Evolutionary conservation across 2,797 vertebrate species (phyloP), one percentile per base, ranked within the genome.

Genomic region (Notoglanidium macrostoma): DNA sequence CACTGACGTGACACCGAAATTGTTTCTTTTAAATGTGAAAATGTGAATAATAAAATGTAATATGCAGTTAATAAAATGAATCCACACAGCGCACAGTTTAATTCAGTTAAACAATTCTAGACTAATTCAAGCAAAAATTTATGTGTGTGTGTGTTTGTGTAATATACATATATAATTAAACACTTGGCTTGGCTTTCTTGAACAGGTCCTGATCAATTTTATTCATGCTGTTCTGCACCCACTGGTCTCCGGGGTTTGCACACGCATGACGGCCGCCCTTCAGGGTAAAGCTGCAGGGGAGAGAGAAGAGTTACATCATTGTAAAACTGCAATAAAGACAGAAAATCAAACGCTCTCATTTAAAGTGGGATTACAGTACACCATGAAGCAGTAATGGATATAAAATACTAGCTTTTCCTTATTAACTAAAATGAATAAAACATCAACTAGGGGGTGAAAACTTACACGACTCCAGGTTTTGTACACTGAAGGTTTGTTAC

Each of bases 101-200:
- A 59, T 7, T n/a, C 9, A n/a, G 26, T 29, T 65, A 65, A 29
- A 29, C 11, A 40, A 35, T 65, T 1, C 61, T 1, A n/a, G 26
- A 65, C 61, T 65, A 19, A 19, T 15, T 67, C 1, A 35, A 68
- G 32, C 65, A 19, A 68, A 68, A 68, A 46, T 29, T 65, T 14
- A 0, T 1, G 9, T 35, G 15, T 70, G 32, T 23, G 1, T 73
- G 19, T 7, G 12, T 68, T 14, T 14, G 17, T 67, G 14, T 35
- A 17, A 23, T 12, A 2, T 23, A 1, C 68, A 44, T 40, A 21
- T 40, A 1, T 15, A 23, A 44, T 0, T 26, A 6, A 17, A 40
- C 19, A 0, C 23, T 40, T 1, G 21, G 2, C 7, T 51, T 0
- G 21, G 21, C 35, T 35, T 35, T 12, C 2, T 12, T 4, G 11